Base-by-base conservation (phyloP, 1,140 invertebrate species). In the Ephestia elutella region DNA sequence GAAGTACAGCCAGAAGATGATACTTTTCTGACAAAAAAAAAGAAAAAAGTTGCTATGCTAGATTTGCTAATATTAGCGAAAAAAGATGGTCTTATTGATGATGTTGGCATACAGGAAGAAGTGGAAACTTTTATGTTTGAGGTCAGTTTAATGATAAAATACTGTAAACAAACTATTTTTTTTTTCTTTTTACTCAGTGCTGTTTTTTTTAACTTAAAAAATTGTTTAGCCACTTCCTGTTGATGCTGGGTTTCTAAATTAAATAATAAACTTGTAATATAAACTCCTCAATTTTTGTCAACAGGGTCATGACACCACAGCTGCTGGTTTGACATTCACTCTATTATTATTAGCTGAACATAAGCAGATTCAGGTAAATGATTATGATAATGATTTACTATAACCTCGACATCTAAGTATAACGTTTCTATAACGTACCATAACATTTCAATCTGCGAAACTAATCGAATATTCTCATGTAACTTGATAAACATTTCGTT, bases 91-190 rank as follows among this genome's bases (percentile, higher is more conserved):
- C 54, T 69, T 8, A 91, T 91, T 54, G 90, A 90, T 61, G 82
- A 92, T 53, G 10, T 62, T 7, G 83, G 84, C 0, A 92, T 96
- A 10, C 73, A 90, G 59, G 92, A 94, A 81, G 92, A 94, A 86
- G 92, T 94, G 0, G 92, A 95, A 61, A 95, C 94, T 0, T 94
- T 95, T 71, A 93, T 95, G 91, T 95, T 95, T 87, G 93, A 91
- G 84, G 94, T 95, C 63, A 71, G 66, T 60, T 10, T 13, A 48
- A 38, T 19, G 0, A n/a, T n/a, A n/a, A n/a, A n/a, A n/a, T n/a
- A n/a, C n/a, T n/a, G n/a, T n/a, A n/a, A n/a, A n/a, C n/a, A n/a
- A n/a, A n/a, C n/a, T n/a, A n/a, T n/a, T n/a, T n/a, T n/a, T n/a
- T n/a, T n/a, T n/a, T n/a, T n/a, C n/a, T n/a, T n/a, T n/a, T n/a